phyloP scores from a whole-genome alignment of 2,113 vertebrate genomes.

The Alaudala cheleensis region DNA sequence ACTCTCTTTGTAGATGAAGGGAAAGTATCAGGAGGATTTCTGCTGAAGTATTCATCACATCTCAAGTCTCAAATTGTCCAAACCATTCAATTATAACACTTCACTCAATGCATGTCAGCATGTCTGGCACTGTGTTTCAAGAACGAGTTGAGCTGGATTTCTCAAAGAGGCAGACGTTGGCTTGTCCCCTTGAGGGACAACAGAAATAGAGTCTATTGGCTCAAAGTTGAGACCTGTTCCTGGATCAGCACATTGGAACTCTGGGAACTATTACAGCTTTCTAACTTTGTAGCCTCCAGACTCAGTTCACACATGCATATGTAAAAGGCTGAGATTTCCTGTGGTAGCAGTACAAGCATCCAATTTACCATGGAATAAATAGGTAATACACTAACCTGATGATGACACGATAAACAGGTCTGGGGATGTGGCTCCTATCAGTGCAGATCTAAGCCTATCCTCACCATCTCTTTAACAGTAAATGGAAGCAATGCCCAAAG shows the following conservation, averaged over 20 bases:
- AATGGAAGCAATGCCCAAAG: background rate
- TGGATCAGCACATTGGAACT: background rate
- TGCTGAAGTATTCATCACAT: slow-evolving; percentile 43
- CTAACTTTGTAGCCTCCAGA: background rate
- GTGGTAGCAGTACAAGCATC: background rate
- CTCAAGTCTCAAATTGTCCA: slow-evolving; percentile 65
- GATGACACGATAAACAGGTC: slow-evolving; percentile 7
- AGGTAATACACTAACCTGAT: slow-evolving; percentile 25
- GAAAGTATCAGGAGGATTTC: slow-evolving; percentile 53
- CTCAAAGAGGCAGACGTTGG: background rate
- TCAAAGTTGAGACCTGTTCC: background rate
- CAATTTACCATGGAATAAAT: slow-evolving; percentile 26
- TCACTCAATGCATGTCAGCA: slow-evolving; percentile 34
- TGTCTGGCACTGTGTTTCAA: slow-evolving; percentile 34
- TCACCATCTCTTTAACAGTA: background rate
- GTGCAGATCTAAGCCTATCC: background rate
- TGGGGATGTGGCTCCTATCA: background rate
- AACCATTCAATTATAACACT: slow-evolving; percentile 66
- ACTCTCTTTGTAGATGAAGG: slow-evolving; percentile 60
- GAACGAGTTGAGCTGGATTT: background rate
- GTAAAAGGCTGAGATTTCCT: background rate
- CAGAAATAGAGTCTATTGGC: slow-evolving; percentile 17
- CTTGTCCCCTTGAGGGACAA: slow-evolving; percentile 11
- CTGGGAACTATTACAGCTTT: slow-evolving; percentile 38
- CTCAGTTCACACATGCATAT: background rate